These are phyloP conservation scores for Drosophila repleta DNA, from an alignment of 1,140 invertebrate genomes.

Conservation along the genomic window DNA sequence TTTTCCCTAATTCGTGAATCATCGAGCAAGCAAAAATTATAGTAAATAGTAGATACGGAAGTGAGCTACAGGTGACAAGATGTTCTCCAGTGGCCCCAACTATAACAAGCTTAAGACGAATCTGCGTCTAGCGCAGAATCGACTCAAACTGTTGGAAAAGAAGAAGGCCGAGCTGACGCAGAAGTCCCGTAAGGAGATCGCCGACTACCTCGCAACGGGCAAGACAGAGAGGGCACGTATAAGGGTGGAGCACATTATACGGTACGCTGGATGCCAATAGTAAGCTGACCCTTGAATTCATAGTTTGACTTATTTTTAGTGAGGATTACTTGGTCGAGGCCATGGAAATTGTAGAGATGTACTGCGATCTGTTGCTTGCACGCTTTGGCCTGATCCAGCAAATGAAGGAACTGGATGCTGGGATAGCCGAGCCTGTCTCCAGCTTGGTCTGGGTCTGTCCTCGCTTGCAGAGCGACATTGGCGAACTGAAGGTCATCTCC, in stretches of 20 bases:
- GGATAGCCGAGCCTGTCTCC: constrained; percentile 97
- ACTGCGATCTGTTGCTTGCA: constrained; percentile 98
- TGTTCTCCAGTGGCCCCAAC: constrained; percentile 95
- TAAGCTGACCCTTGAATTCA: neutral
- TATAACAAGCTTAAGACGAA: constrained; percentile 99
- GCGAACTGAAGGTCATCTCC: constrained; percentile 90
- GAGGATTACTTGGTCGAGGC: constrained; percentile 99
- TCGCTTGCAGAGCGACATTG: constrained; percentile 91
- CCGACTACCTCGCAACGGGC: constrained; percentile 95
- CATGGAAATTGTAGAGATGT: constrained; percentile 99
- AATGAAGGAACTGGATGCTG: constrained; percentile 98
- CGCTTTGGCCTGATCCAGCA: constrained; percentile 98
- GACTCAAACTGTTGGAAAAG: constrained; percentile 97
- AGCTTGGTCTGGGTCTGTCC: constrained; percentile 98
- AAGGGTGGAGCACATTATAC: constrained; percentile 98
- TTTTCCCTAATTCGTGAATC: constrained; percentile 60
- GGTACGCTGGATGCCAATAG: constrained; percentile 77
- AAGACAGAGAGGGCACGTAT: constrained; percentile 98
- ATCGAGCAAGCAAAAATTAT: constrained; percentile 44
- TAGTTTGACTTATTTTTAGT: constrained; percentile 82
- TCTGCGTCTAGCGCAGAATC: constrained; percentile 94
- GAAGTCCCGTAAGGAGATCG: constrained; percentile 98
- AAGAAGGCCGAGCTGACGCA: constrained; percentile 98
- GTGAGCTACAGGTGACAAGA: constrained; percentile 80
- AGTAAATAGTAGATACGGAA: constrained; percentile 21